Base-by-base conservation (phyloP, 2,888 invertebrate genomes). In the Chaetoderma sp. region DNA sequence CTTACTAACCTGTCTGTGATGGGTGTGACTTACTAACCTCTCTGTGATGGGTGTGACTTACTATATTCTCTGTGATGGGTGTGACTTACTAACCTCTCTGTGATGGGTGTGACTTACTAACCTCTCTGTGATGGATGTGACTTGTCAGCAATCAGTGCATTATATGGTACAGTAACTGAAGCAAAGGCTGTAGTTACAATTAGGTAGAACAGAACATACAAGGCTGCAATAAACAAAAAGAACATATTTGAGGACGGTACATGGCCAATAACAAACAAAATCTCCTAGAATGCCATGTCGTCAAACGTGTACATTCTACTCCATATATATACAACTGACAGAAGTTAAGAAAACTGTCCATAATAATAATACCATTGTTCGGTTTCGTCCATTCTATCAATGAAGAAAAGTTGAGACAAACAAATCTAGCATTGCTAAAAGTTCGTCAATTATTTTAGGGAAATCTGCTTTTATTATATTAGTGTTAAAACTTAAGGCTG, bases 91-190 rank as follows among this genome's bases (percentile, higher is more conserved):
- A n/a, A n/a, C n/a, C n/a, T n/a, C n/a, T n/a, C n/a, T n/a, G n/a
- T n/a, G n/a, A n/a, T n/a, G n/a, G n/a, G n/a, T n/a, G n/a, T n/a
- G n/a, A n/a, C n/a, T n/a, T n/a, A n/a, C n/a, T n/a, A n/a, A 84
- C 84, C 84, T 83, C 84, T 74, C 67, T 83, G 83, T 21, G 80
- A 73, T 0, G 79, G 80, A 59, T 82, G 81, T 1, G 84, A 82
- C 62, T 80, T 83, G 75, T 85, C 85, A 10, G 83, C 84, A 21
- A 84, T 78, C 18, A 85, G 72, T 4, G 83, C 83, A 50, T 81
- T 83, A 69, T 83, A 85, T 4, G 84, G 82, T 1, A 83, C 82
- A 8, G 80, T 77, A 21, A 83, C 76, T 1, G 74, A 71, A 10
- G 81, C 78, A 58, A 83, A 82, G 1, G 80, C 71, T 13, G 75